Evolutionary conservation across 1,140 invertebrate genomes (phyloP), one percentile per base, ranked within the genome.

Genomic region (Eumeta japonica): DNA sequence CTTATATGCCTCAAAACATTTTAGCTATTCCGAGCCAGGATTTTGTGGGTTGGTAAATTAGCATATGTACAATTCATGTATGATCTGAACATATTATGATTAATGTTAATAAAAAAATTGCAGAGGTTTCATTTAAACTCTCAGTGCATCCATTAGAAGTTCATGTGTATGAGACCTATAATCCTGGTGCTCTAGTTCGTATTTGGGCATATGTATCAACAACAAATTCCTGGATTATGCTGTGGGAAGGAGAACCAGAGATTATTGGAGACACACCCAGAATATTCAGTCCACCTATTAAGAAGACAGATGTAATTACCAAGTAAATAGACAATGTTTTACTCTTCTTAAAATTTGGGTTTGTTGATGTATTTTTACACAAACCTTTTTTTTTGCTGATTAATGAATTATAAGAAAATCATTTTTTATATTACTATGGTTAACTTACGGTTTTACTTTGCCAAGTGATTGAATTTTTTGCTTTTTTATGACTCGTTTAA

Each of bases 131-230:
- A 42, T 94, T 89, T 73, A 80, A 87, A 61, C 76, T 81, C 46
- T 78, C 82, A 42, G 87, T 94, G 2, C 84, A 86, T 59, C 91
- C 91, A 5, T 67, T 83, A 10, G 80, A 84, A 51, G 79, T 95
- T 27, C 83, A 82, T 2, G 81, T 94, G 39, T 94, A 87, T 72
- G 92, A 95, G 72, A 92, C 89, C 2, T 94, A 89, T 48, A 94
- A 94, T 72, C 91, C 92, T 3, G 92, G 92, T 16, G 86, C 89
- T 16, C 79, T 94, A 10, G 83, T 94, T 7, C 80, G 85, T 37
- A 88, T 95, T 35, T 88, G 89, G 81, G 89, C 88, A 2, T 52
- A 65, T 13, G 62, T 60, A 0, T 44, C 58, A 0, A 71, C 71
- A 20, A n/a, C 5, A 24, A 7, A 5, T n/a, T 67, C 74, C 15